A percentile compares a stretch with the other conserved stretches of the same genome.
These are phyloP conservation scores for Ecdyonurus torrentis DNA, from an alignment of 2,888 invertebrate species.

Conservation along the genomic window DNA sequence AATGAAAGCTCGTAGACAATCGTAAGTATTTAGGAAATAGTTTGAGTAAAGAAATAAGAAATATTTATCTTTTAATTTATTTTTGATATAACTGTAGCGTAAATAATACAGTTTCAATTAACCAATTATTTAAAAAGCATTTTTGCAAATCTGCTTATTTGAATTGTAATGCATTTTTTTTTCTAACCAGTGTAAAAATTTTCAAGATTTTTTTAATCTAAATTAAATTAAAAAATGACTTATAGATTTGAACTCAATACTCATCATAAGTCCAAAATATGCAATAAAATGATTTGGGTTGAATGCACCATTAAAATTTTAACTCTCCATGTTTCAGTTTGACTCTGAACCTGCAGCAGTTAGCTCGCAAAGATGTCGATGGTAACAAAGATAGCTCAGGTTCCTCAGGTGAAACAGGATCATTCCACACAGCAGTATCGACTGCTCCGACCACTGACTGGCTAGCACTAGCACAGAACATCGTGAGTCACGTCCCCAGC, in stretches of 20 bases:
- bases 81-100: neutral
- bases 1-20: constrained; percentile 33
- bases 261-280: too few species aligned
- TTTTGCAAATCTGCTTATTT: too few species aligned
- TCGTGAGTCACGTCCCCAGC: constrained; percentile 4
- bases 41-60: too few species aligned
- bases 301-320: constrained; percentile 1
- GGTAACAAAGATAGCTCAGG: constrained; percentile 18
- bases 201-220: too few species aligned
- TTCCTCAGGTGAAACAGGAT: neutral
- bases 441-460: neutral
- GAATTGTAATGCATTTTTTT: too few species aligned
- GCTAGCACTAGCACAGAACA: neutral
- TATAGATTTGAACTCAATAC: neutral
- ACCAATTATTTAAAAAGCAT: too few species aligned
- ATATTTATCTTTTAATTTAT: too few species aligned
- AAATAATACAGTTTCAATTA: neutral
- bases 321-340: constrained; percentile 31
- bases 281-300: too few species aligned
- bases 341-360: constrained; percentile 46
- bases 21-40: constrained; percentile 25
- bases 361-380: constrained; percentile 25
- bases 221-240: neutral
- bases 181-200: too few species aligned
- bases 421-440: neutral